A percentile compares a stretch with the other conserved stretches of the same genome.
Conservation (phyloP, 2,113 vertebrate species). For the Garra rufa region DNA sequence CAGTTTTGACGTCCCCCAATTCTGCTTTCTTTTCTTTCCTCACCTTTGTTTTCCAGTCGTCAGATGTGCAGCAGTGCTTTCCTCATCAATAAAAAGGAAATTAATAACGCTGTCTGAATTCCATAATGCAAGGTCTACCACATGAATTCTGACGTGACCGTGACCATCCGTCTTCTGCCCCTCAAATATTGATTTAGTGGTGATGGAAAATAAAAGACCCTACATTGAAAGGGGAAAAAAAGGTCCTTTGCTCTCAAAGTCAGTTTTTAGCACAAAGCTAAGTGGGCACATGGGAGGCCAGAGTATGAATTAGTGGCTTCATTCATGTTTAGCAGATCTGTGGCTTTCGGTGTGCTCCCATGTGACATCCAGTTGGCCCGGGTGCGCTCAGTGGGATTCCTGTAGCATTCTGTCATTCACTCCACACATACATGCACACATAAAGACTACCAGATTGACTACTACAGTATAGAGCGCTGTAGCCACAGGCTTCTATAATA, state of each 20-base stretch:
- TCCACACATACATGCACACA: constrained; percentile 39
- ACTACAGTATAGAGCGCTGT: constrained; percentile 63
- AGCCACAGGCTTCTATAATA: constrained; percentile 73
- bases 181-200: background rate
- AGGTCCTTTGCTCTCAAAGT: constrained; percentile 52
- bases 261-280: constrained; percentile 48
- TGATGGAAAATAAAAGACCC: constrained; percentile 36
- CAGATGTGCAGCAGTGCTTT: background rate
- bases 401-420: constrained; percentile 59
- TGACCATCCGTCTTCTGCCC: constrained; percentile 7
- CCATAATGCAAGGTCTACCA: background rate
- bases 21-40: background rate
- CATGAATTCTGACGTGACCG: constrained; percentile 13
- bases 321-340: constrained; percentile 44
- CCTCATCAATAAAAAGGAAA: constrained; percentile 24
- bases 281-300: constrained; percentile 57
- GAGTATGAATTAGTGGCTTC: constrained; percentile 45
- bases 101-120: constrained; percentile 30
- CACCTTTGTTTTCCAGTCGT: background rate
- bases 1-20: constrained; percentile 52
- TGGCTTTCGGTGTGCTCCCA: constrained; percentile 15
- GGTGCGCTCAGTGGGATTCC: constrained; percentile 53
- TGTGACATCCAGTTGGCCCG: constrained; percentile 56
- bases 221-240: constrained; percentile 33
- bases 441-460: constrained; percentile 53